Conservation (phyloP, 2,888 invertebrate genomes). For the Pristionchus exspectatus region DNA sequence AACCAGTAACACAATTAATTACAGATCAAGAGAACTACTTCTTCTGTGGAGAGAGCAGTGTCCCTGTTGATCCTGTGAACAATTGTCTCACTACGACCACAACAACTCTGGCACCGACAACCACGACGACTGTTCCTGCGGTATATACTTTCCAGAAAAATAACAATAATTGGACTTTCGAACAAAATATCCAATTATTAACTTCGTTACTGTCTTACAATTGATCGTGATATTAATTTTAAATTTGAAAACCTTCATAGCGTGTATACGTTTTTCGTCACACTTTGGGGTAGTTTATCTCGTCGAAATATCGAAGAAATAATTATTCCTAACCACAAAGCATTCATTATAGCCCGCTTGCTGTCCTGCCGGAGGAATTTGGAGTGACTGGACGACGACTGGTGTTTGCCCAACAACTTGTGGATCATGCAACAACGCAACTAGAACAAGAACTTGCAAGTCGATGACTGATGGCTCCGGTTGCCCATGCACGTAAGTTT, state of each 20-base stretch:
- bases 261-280: no score
- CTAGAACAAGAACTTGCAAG: conserved; percentile 56
- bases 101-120: not conserved
- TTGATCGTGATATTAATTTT: no score
- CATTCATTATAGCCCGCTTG: conserved; percentile 52
- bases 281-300: no score
- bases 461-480: conserved; percentile 50
- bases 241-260: no score
- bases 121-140: not conserved
- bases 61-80: not conserved
- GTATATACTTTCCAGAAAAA: no score
- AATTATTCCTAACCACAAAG: no score
- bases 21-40: not conserved
- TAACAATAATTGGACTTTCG: not conserved
- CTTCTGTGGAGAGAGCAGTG: conserved; percentile 5
- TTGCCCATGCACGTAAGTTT: conserved; percentile 60
- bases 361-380: conserved; percentile 65
- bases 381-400: conserved; percentile 66
- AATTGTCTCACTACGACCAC: not conserved
- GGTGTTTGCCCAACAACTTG: conserved; percentile 61
- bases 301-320: no score
- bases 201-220: no score
- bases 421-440: conserved; percentile 62
- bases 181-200: no score
- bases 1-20: not conserved